These are phyloP conservation scores for Pyrgilauda ruficollis DNA, from an alignment of 2,113 vertebrate genomes.

Conservation along the genomic window DNA sequence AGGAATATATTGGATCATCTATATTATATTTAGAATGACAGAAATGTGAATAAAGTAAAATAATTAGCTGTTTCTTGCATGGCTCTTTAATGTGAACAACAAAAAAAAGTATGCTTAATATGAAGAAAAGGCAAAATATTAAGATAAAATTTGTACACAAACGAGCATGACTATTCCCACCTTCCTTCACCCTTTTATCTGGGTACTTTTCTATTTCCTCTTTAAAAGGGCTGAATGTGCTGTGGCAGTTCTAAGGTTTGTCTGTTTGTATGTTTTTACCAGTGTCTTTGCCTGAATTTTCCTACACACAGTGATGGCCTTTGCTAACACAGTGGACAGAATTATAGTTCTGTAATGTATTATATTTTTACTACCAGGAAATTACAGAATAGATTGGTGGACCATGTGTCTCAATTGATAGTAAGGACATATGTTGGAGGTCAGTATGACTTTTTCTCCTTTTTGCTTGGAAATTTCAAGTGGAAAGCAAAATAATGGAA, in stretches of 20 bases:
- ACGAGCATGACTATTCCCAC: not conserved
- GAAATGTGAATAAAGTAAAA: not conserved
- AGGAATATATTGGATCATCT: not conserved
- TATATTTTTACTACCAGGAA: not conserved
- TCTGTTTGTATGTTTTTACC: not conserved
- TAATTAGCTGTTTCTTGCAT: not conserved
- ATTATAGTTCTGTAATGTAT: not conserved
- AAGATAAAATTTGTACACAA: not conserved
- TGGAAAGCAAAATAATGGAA: not conserved
- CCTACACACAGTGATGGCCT: not conserved
- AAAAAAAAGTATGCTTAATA: not conserved
- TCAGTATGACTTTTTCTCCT: not conserved
- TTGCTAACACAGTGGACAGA: not conserved
- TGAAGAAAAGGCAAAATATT: not conserved
- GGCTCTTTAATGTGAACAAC: not conserved
- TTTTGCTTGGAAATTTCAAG: not conserved
- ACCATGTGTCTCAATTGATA: not conserved
- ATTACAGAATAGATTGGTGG: not conserved
- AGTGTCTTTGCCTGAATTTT: not conserved
- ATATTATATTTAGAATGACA: not conserved
- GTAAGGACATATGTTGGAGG: not conserved
- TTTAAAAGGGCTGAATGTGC: not conserved
- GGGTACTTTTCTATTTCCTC: not conserved
- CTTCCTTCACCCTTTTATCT: not conserved
- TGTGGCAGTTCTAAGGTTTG: not conserved